phyloP scores from a whole-genome alignment of 2,888 invertebrate species.

The Prenolepis imparis region DNA sequence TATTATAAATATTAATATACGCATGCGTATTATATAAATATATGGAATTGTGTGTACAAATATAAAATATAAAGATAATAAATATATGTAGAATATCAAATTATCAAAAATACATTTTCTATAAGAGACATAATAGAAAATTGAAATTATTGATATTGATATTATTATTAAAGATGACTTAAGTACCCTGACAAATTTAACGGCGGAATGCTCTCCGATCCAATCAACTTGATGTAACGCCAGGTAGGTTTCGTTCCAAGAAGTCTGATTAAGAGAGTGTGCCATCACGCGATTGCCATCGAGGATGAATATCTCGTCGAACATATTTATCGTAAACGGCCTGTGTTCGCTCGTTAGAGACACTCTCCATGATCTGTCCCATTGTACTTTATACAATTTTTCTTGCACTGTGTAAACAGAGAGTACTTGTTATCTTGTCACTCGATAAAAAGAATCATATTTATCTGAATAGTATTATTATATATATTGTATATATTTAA shows the following conservation, averaged over 20 bases:
- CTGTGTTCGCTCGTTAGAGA: conserved; percentile 54
- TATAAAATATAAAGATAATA: conserved; percentile 5
- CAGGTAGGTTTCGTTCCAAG: conserved; percentile 55
- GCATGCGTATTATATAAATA: background rate
- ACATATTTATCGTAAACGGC: conserved; percentile 61
- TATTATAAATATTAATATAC: background rate
- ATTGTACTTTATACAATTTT: conserved; percentile 68
- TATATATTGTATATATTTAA: background rate
- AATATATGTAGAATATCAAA: background rate
- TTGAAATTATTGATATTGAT: background rate
- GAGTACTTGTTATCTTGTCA: background rate
- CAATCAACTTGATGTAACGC: conserved; percentile 3
- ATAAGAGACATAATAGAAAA: background rate
- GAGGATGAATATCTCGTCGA: conserved; percentile 69
- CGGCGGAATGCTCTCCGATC: background rate
- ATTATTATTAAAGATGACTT: background rate
- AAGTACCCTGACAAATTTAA: conserved; percentile 41
- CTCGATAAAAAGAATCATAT: background rate
- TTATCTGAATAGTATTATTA: background rate
- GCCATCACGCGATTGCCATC: conserved; percentile 68
- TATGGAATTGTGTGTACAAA: background rate
- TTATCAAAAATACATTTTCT: background rate
- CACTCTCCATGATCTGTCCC: conserved; percentile 66
- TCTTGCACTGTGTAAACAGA: conserved; percentile 59
- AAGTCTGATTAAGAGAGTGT: conserved; percentile 53